Evolutionary conservation across 1,140 invertebrate species (phyloP).

Genomic region (Sminthurinus signatus): DNA sequence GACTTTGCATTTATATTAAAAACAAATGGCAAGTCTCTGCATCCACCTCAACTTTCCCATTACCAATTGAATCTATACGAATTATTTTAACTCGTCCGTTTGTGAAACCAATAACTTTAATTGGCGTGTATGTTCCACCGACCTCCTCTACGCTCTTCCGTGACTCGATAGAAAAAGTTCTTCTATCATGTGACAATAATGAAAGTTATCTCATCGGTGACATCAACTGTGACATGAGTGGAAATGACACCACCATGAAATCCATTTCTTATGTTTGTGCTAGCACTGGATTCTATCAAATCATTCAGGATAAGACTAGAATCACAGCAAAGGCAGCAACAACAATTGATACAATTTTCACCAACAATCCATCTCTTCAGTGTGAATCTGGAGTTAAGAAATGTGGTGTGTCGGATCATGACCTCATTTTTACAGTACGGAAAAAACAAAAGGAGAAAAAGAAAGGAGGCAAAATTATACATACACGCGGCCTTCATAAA

Average conservation of each 20-base stretch:
- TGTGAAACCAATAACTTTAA: neutral
- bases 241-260: too few species aligned
- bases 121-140: neutral
- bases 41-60: neutral
- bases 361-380: neutral
- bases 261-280: neutral
- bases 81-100: neutral
- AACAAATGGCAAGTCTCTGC: neutral
- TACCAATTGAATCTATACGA: neutral
- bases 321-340: neutral
- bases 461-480: neutral
- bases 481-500: neutral
- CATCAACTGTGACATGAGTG: neutral
- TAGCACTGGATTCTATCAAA: neutral
- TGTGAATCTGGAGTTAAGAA: neutral
- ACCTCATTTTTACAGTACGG: neutral
- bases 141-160: neutral
- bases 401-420: conserved; percentile 3
- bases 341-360: neutral
- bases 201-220: conserved; percentile 1
- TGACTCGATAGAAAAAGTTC: neutral
- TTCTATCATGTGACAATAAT: neutral
- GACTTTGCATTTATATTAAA: neutral
- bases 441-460: neutral
- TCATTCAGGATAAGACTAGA: neutral